Percentiles rank a stretch among this genome's conserved stretches.
phyloP scores from a whole-genome alignment of 1,140 invertebrate species.

The Drosophila tani region DNA sequence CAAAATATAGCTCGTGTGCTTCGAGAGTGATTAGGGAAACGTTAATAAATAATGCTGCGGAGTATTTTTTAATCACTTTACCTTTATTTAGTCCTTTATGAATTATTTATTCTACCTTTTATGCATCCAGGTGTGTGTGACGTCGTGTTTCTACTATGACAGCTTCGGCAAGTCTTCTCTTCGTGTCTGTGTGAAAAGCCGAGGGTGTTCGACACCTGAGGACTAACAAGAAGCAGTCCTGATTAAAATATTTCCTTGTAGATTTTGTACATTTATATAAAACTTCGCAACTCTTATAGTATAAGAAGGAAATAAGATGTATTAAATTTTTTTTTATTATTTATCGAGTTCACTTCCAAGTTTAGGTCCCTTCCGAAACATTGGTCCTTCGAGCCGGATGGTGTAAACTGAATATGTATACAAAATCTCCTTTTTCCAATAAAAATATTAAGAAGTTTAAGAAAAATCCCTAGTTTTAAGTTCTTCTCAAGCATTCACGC shows the following conservation, averaged over 20 bases:
- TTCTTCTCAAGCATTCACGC: neutral
- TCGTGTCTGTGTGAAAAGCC: neutral
- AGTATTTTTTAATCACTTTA: neutral
- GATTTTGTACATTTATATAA: neutral
- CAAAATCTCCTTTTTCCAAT: neutral
- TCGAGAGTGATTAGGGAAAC: neutral
- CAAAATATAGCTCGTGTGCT: neutral
- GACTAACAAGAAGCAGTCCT: neutral
- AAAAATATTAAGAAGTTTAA: neutral
- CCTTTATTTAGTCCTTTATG: no score
- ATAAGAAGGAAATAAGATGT: neutral
- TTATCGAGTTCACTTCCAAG: no score
- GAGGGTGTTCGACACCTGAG: neutral
- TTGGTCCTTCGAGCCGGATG: no score
- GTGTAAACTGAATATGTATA: neutral
- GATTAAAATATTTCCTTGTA: neutral
- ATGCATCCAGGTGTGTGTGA: neutral
- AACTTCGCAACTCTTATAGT: neutral
- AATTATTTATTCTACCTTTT: no score
- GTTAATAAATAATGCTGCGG: neutral
- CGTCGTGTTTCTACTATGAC: neutral
- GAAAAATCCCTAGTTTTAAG: neutral
- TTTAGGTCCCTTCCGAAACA: no score
- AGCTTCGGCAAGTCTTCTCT: neutral
- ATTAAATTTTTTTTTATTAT: no score